Base-by-base conservation (phyloP, 2,113 vertebrate genomes). In the Beaufortia kweichowensis region DNA sequence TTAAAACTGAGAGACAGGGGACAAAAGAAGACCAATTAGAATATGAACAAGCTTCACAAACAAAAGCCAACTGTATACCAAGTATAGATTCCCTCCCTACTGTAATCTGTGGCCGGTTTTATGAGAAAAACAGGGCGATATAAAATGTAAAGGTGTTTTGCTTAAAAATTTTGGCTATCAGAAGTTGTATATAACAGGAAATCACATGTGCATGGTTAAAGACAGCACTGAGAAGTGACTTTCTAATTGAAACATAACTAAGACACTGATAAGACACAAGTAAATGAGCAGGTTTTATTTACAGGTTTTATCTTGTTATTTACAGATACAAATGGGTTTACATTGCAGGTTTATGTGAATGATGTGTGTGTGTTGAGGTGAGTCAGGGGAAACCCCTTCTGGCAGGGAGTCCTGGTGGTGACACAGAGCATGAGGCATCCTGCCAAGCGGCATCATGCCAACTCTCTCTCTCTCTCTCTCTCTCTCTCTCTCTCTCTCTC, bases 301-400 rank as follows among this genome's bases (percentile, higher is more conserved):
- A n/a, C n/a, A n/a, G n/a, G n/a, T n/a, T 33, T 3, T 33, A 3
- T 33, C 2, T 12, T 11, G 10, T 4, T 46, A n/a, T 53, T 21
- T 53, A 21, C n/a, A 53, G 48, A n/a, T 19, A 6, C 48, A 21
- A 53, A n/a, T n/a, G n/a, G 48, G 48, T 69, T 55, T 53, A 55
- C 48, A 24, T 55, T 24, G 67, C 35, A 21, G 31, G 53, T 55
- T 57, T 3, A 57, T 26, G 35, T 67, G 35, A 53, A 23, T 48
- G 60, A 9, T 73, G 65, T 77, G 60, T 73, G 61, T 68, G 79
- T 71, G 79, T 19, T 79, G 86, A 85, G 81, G 88, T 86, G 83
- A 84, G 85, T 88, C 75, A 85, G 87, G 91, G 90, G 89, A 87
- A 91, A 91, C 85, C 91, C 91, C 89, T 90, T 87, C 87, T 91